Conservation (phyloP, 2,113 vertebrate genomes). For the Arvicanthis niloticus region DNA sequence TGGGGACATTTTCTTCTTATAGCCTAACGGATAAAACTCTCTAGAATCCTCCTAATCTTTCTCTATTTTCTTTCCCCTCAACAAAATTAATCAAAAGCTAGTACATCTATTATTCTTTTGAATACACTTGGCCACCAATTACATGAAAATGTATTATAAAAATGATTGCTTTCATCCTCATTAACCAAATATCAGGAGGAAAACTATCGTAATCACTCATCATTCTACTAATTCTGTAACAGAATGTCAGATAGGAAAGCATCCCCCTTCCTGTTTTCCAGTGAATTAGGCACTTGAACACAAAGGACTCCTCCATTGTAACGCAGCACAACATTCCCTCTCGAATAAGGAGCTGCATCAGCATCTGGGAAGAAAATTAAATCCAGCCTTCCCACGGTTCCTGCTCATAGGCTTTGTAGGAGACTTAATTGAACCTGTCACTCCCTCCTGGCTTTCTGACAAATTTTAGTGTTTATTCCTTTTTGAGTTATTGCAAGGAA, state of each 20-base stretch:
- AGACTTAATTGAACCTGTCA: slow-evolving; percentile 62
- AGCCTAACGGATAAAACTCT: slow-evolving; percentile 28
- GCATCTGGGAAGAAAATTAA: slow-evolving; percentile 33
- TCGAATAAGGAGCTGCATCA: not conserved
- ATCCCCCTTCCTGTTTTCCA: slow-evolving; percentile 53
- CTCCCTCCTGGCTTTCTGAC: slow-evolving; percentile 7
- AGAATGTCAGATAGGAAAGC: slow-evolving; percentile 62
- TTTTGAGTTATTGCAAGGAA: slow-evolving; percentile 59
- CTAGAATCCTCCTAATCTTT: slow-evolving; percentile 39
- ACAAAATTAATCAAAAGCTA: slow-evolving; percentile 51
- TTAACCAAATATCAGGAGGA: slow-evolving; percentile 73
- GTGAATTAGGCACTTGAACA: slow-evolving; percentile 60
- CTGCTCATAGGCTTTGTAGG: slow-evolving; percentile 15
- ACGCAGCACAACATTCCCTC: not conserved
- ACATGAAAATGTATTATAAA: slow-evolving; percentile 74
- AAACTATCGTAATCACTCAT: slow-evolving; percentile 70
- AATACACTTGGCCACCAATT: slow-evolving; percentile 69
- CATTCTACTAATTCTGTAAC: slow-evolving; percentile 64
- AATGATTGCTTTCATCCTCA: slow-evolving; percentile 78
- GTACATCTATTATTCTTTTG: slow-evolving; percentile 68
- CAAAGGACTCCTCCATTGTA: not conserved
- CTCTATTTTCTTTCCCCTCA: not conserved
- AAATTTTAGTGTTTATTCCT: slow-evolving; percentile 37
- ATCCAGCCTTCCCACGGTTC: slow-evolving; percentile 17
- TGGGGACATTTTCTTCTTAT: slow-evolving; percentile 6